Evolutionary conservation across 2,888 invertebrate genomes (phyloP), one percentile per base, ranked within the genome.

Genomic region (Netelia fuscicornis): DNA sequence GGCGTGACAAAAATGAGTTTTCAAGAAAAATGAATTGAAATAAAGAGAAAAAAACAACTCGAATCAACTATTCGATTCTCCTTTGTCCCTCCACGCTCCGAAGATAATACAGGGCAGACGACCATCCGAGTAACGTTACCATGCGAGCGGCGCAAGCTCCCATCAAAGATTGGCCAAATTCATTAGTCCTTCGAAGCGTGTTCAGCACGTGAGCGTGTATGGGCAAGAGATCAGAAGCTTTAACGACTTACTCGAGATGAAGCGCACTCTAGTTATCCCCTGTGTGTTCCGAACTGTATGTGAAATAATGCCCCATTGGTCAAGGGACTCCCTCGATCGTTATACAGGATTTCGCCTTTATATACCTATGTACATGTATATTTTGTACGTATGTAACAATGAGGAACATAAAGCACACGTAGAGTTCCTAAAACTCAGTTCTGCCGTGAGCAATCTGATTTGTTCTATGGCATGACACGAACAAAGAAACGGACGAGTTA

Each of bases 191-290:
- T 48, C 11, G 48, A 13, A 10, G 48, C 48, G 13, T 48, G 48
- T 13, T 13, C 11, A 11, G 48, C 2, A 48, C 48, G 48, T 13
- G 10, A 13, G 5, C 30, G 48, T 48, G 48, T 48, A 48, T 48
- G 75, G 52, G 20, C 56, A 65, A 56, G 65, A 44, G 76, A 65
- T 76, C 76, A 64, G 54, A 23, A 64, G 65, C 76, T 56, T 65
- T 76, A 54, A 75, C 64, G 75, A 75, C 52, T 75, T 65, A 42
- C 65, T 76, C 20, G 65, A 65, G 65, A 76, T 54, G 54, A 56
- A 67, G 52, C 65, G 54, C 54, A 56, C 37, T 74, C 20, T 10
- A 42, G 48, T 37, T 65, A 54, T 76, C 76, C 76, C 76, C 37
- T 54, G 71, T 71, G 70, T 56, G 37, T 71, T 17, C 71, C 20